Evolutionary conservation across 2,113 vertebrate genomes (phyloP).

Genomic region (Hippopotamus amphibius): DNA sequence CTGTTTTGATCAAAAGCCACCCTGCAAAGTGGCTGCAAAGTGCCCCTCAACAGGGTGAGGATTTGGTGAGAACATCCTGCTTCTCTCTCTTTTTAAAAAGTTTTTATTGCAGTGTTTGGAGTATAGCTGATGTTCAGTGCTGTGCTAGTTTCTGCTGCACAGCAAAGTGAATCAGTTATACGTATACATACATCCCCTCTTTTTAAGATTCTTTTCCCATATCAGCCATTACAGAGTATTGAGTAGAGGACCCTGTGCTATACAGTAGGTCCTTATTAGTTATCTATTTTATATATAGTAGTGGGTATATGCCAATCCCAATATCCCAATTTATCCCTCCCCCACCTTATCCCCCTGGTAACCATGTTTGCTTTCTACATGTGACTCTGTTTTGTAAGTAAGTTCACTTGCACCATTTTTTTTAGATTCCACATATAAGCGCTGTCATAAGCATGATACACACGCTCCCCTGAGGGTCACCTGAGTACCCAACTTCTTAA

Average conservation of each 20-base stretch:
- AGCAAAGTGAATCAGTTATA: background rate
- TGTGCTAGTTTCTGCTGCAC: background rate
- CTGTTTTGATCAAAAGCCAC: background rate
- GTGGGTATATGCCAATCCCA: background rate
- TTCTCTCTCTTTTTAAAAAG: background rate
- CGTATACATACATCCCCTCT: too few species aligned
- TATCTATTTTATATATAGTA: background rate
- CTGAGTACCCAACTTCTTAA: background rate
- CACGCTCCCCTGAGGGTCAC: background rate
- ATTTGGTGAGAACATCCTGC: background rate
- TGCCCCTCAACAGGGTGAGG: background rate
- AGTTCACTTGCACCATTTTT: background rate
- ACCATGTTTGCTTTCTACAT: background rate
- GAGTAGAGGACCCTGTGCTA: background rate
- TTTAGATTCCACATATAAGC: background rate
- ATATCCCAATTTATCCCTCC: background rate
- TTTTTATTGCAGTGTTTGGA: background rate
- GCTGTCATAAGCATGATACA: background rate
- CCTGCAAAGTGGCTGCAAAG: background rate
- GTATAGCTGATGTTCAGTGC: accelerated
- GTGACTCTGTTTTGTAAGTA: background rate
- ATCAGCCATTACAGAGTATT: background rate
- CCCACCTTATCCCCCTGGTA: background rate
- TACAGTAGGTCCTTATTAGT: background rate
- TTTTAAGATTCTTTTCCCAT: background rate